Evolutionary conservation across 2,797 vertebrate species (phyloP).

Genomic region (Capromys pilorides): DNA sequence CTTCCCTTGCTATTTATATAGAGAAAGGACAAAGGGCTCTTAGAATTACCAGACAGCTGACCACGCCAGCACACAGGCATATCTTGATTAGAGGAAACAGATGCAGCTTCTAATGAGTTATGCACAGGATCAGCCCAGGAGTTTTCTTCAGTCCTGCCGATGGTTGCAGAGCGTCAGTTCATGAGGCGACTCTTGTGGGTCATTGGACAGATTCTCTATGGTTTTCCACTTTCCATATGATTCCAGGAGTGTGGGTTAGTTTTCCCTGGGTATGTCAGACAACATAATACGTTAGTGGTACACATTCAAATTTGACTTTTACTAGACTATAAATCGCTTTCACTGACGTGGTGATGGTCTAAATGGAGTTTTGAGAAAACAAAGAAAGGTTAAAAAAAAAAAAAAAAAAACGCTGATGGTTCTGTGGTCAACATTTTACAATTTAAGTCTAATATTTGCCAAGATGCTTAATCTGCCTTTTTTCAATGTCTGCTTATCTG

Average conservation of each 20-base stretch:
- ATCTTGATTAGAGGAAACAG: slow-evolving; percentile 55
- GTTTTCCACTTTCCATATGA: slow-evolving; percentile 32
- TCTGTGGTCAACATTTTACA: not conserved
- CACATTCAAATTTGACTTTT: slow-evolving; percentile 50
- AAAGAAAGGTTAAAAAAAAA: not conserved
- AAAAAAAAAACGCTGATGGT: slow-evolving; percentile 20
- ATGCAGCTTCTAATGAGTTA: slow-evolving; percentile 67
- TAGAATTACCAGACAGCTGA: slow-evolving; percentile 73
- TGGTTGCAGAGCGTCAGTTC: not conserved
- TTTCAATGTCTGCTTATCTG: slow-evolving; percentile 9
- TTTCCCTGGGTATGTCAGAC: not conserved
- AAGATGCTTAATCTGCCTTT: not conserved
- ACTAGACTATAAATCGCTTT: slow-evolving; percentile 15
- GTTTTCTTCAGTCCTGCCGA: slow-evolving; percentile 56
- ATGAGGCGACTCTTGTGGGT: not conserved
- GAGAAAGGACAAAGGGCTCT: slow-evolving; percentile 64
- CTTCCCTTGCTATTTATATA: slow-evolving; percentile 72
- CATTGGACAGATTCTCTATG: not conserved
- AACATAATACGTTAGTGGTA: slow-evolving; percentile 15
- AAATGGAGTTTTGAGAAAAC: not conserved
- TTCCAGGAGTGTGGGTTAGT: slow-evolving; percentile 19
- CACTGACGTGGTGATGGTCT: not conserved
- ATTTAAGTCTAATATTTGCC: slow-evolving; percentile 49
- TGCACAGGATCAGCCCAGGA: slow-evolving; percentile 58
- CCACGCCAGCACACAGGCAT: not conserved